phyloP scores from a whole-genome alignment of 2,888 invertebrate genomes.

The Cordylochernes scorpioides region DNA sequence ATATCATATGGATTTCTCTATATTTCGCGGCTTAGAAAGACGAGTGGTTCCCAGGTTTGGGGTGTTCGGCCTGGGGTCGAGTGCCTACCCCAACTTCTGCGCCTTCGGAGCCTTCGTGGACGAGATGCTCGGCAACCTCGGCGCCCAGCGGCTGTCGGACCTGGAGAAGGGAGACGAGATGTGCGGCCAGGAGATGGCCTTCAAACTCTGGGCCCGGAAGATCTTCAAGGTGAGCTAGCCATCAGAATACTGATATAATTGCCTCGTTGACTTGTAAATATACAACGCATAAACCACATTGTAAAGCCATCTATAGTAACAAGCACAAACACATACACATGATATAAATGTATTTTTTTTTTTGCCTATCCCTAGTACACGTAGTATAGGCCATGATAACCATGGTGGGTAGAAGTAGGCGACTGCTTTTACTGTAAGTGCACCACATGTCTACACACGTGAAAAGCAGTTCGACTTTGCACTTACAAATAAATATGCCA shows the following conservation, averaged over 20 bases:
- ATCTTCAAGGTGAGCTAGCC: constrained; percentile 7
- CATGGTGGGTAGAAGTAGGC: no score
- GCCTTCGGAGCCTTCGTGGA: constrained; percentile 81
- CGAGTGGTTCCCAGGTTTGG: constrained; percentile 36
- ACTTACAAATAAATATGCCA: no score
- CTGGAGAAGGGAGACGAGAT: constrained; percentile 72
- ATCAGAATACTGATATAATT: constrained; percentile 1
- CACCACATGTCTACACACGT: no score
- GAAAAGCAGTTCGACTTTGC: no score
- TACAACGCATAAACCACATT: no score
- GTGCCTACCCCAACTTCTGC: constrained; percentile 85
- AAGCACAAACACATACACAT: no score
- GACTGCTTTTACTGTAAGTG: no score
- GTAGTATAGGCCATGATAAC: no score
- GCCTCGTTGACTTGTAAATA: constrained; percentile 2
- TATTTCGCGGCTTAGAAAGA: neutral
- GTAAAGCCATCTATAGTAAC: no score
- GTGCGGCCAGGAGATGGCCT: constrained; percentile 81
- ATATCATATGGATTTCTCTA: neutral
- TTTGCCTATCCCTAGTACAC: no score
- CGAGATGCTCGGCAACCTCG: constrained; percentile 56
- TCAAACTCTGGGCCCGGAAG: constrained; percentile 22
- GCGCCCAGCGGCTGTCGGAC: constrained; percentile 55
- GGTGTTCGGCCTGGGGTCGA: constrained; percentile 76
- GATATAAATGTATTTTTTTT: no score